Evolutionary conservation across 2,797 vertebrate species (phyloP), one percentile per base, ranked within the genome.

Genomic region (Trichosurus vulpecula): DNA sequence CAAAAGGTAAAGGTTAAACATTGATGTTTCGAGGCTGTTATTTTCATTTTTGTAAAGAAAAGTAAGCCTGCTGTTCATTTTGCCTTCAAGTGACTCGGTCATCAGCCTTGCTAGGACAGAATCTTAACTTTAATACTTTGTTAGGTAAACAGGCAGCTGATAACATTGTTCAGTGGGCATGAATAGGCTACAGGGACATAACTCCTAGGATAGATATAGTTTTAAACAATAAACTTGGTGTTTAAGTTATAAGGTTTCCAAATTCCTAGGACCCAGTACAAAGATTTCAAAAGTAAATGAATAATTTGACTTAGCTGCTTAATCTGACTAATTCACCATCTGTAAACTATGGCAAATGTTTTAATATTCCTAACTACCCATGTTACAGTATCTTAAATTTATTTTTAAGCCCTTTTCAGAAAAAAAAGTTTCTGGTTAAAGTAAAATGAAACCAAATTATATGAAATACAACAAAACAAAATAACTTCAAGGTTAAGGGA

Each of bases 31-130:
- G 91, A 58, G 94, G 87, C 81, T 97, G 52, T 93, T 96, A 90
- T 52, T 97, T 81, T 96, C 66, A 93, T 92, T 97, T 97, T 66
- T 16, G 19, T 74, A 93, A 94, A 92, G 66, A 93, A 95, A 58
- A 98, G 96, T 94, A 96, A 97, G 97, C 91, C n/a, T 95, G 87
- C 55, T 97, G 91, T 96, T 95, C 92, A 56, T 98, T 97, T 96
- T 91, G 96, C 96, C 93, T 96, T 96, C 95, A 74, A 96, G 94
- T 95, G 91, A 74, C 95, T 93, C 97, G 96, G 81, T 90, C 95
- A n/a, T 0, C 6, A 96, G 89, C 87, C 92, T 90, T 94, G 29
- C 56, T 92, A 92, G 31, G 54, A 90, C 58, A 91, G 94, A 90
- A 61, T 96, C 91, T 93, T 93, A 93, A 58, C 55, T 95, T 93